Base-by-base conservation (phyloP, 2,113 vertebrate genomes). In the Halichoeres trimaculatus region DNA sequence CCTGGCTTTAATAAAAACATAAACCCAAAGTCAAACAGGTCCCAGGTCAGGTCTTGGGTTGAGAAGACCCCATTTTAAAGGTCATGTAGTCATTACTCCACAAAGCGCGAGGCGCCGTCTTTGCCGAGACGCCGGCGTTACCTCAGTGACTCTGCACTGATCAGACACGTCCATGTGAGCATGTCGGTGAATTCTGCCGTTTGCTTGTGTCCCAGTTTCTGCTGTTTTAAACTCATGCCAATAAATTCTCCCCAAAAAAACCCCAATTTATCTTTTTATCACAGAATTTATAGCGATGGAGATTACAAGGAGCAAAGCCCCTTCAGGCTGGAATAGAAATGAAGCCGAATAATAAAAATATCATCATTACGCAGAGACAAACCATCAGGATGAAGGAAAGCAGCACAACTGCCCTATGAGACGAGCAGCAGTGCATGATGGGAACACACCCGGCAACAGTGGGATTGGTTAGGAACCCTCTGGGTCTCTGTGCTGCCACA, bases 371-470 rank as follows among this genome's bases (percentile, higher is more conserved):
- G n/a, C 5, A 45, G 26, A 59, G 23, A 58, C n/a, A 5, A 13
- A n/a, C 1, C 4, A 60, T 51, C 23, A 12, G 14, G 5, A 17
- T 35, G 45, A 16, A 11, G 47, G n/a, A 17, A 19, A 4, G 8
- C n/a, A 26, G 8, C 8, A 30, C 17, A n/a, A 7, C 16, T 10
- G 1, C 5, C 40, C 60, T 26, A 17, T 14, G 58, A 78, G 38
- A 20, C 38, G 12, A 50, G 62, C 53, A 69, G 50, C 70, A 40
- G 38, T 72, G 76, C 75, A 76, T 70, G 57, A 62, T 77, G 70
- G 78, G 80, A 84, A 70, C 24, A 7, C 6, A 50, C 40, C 20
- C 2, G 26, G n/a, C 47, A 51, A 59, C 54, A 23, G 34, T 12
- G 40, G 55, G n/a, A 63, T 43, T 55, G 2, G 40, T 43, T n/a